Base-by-base conservation (phyloP, 2,888 invertebrate genomes). In the Amphipyra tragopoginis region DNA sequence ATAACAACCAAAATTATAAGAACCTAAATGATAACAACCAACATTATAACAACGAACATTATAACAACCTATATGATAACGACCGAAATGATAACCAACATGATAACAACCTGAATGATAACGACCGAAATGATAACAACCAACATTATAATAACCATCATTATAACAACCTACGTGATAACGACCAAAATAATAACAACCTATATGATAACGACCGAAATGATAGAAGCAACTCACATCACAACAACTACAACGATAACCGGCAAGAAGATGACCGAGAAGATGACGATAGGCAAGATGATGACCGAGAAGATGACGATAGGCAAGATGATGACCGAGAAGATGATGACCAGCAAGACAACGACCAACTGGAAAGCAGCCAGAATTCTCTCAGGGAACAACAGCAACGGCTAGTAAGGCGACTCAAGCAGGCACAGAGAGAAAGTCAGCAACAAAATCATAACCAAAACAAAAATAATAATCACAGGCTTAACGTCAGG, bases 311-410 rank as follows among this genome's bases (percentile, higher is more conserved):
- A 11, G 34, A 53, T 15, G 21, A 49, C 9, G 49, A 50, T 11
- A 13, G 49, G 5, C 39, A 26, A 2, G 44, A 38, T 3, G 36
- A 44, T 21, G 44, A 53, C 26, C 8, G 53, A 10, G 8, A 14
- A 5, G 55, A 55, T 10, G 14, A 55, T n/a, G 49, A 57, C 29
- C 11, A 50, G 13, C 11, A 11, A 2, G 57, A 57, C 42, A 26
- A 50, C 11, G 50, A 50, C 14, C 14, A 47, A 15, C 26, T 10
- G 2, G 57, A 39, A 29, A 5, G 6, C 7, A 7, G 5, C 29
- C 2, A 29, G 5, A 29, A 13, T 13, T 1, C n/a, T 4, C 33
- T 0, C 14, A 47, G 45, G n/a, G 45, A 33, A 33, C 13, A 14
- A 1, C 13, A 14, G 33, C 15, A 36, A 10, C n/a, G 44, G 1